phyloP scores from a whole-genome alignment of 2,888 invertebrate genomes.

The Eristalis pertinax region DNA sequence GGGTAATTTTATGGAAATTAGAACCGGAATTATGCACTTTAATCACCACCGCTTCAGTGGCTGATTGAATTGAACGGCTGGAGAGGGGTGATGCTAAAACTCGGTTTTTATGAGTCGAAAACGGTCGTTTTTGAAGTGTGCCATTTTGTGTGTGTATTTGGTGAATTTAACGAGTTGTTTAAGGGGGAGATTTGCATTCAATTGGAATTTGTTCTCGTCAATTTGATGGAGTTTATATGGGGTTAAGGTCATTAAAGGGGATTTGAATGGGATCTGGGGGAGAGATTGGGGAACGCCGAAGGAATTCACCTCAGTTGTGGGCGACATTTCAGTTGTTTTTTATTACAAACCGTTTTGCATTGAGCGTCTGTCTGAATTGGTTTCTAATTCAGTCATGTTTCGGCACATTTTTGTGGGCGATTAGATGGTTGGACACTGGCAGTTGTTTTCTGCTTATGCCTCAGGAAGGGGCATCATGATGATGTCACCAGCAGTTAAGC shows the following conservation, averaged over 20 bases:
- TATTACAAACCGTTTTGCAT: too few relatives aligned
- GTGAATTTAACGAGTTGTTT: not conserved
- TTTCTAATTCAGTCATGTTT: too few relatives aligned
- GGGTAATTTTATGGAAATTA: slow-evolving; percentile 46
- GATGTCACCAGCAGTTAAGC: too few relatives aligned
- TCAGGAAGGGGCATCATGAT: too few relatives aligned
- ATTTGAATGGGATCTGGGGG: not conserved
- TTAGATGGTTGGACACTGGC: too few relatives aligned
- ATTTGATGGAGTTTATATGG: not conserved
- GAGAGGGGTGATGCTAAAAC: not conserved
- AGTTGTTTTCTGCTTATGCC: too few relatives aligned
- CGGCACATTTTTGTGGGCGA: too few relatives aligned
- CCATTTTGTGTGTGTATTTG: not conserved
- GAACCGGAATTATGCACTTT: slow-evolving; percentile 18
- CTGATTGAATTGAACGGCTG: slow-evolving; percentile 17
- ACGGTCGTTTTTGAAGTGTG: slow-evolving; percentile 13
- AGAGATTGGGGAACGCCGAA: too few relatives aligned
- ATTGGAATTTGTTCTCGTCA: not conserved
- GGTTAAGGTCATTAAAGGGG: not conserved
- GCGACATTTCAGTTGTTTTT: too few relatives aligned
- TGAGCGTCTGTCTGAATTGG: too few relatives aligned
- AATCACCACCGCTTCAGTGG: slow-evolving; percentile 13
- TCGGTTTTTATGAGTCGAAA: slow-evolving; percentile 5
- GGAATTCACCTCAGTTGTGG: too few relatives aligned
- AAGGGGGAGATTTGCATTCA: not conserved